Evolutionary conservation across 2,888 invertebrate species (phyloP).

Genomic region (Rhaphigaster nebulosa): DNA sequence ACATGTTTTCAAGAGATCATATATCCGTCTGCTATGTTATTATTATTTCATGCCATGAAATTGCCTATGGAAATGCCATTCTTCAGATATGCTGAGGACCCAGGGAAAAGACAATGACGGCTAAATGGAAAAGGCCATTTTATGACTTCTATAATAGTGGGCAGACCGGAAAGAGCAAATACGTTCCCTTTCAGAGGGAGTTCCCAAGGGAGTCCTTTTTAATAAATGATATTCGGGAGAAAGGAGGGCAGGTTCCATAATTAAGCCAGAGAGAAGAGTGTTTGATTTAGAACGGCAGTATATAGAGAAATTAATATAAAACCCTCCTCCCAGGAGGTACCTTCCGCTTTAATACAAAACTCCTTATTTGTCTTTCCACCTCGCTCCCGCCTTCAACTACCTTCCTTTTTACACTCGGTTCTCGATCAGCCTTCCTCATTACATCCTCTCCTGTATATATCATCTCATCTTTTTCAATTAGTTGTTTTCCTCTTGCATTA

Average conservation of each 20-base stretch:
- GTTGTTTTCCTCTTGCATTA: neutral
- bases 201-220: conserved; percentile 51
- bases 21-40: neutral
- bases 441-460: neutral
- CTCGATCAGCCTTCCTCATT: conserved; percentile 3
- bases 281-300: conserved; percentile 53
- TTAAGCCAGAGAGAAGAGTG: conserved; percentile 52
- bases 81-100: neutral
- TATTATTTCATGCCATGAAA: neutral
- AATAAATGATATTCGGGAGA: conserved; percentile 51
- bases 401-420: conserved; percentile 3
- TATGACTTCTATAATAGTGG: neutral
- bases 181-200: conserved; percentile 47
- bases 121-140: neutral
- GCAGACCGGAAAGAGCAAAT: conserved; percentile 41
- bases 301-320: conserved; percentile 63
- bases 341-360: conserved; percentile 55
- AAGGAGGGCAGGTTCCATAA: conserved; percentile 50
- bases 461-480: neutral
- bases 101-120: neutral
- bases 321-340: conserved; percentile 37
- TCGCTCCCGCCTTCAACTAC: neutral
- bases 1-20: neutral
- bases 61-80: neutral
- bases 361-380: conserved; percentile 59